Evolutionary conservation across 1,140 invertebrate genomes (phyloP).

Genomic region (Drosophila obscura): DNA sequence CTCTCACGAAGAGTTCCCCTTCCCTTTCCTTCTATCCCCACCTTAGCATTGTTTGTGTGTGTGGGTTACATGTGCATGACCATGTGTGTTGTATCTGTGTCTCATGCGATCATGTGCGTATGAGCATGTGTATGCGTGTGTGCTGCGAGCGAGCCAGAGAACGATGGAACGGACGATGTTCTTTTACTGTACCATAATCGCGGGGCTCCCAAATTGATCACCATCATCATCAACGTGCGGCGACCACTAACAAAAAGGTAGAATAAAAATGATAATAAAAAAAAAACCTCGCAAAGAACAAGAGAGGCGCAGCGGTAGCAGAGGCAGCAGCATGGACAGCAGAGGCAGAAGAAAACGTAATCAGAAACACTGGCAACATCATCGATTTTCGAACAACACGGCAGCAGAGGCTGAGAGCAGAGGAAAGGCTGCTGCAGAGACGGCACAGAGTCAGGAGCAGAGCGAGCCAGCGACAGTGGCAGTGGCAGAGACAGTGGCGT

Average conservation of each 20-base stretch:
- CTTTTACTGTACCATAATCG: conserved; percentile 82
- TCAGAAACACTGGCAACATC: conserved; percentile 71
- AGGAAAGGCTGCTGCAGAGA: conserved; percentile 9
- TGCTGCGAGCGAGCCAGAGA: conserved; percentile 38
- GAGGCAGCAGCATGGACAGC: conserved; percentile 54
- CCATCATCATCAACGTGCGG: conserved; percentile 72
- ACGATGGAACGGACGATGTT: conserved; percentile 51
- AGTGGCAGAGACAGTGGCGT: conserved; percentile 13
- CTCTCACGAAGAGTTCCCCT: conserved; percentile 62
- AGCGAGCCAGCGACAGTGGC: conserved; percentile 10
- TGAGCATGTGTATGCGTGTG: conserved; percentile 37
- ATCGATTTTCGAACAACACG: conserved; percentile 74
- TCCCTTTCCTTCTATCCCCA: conserved; percentile 21
- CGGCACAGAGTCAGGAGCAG: background rate
- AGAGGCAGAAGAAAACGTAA: conserved; percentile 71
- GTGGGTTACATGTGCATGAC: conserved; percentile 58
- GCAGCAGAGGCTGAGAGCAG: conserved; percentile 24
- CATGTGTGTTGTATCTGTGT: conserved; percentile 33
- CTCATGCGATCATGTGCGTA: conserved; percentile 43
- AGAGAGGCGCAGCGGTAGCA: conserved; percentile 16
- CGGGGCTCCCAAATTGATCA: conserved; percentile 77
- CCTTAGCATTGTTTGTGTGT: conserved; percentile 46
- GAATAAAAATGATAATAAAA: conserved; percentile 64
- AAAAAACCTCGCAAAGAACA: conserved; percentile 38
- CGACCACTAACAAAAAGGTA: conserved; percentile 54